phyloP scores from a whole-genome alignment of 2,888 invertebrate genomes.

The Ornithoptera priamus region DNA sequence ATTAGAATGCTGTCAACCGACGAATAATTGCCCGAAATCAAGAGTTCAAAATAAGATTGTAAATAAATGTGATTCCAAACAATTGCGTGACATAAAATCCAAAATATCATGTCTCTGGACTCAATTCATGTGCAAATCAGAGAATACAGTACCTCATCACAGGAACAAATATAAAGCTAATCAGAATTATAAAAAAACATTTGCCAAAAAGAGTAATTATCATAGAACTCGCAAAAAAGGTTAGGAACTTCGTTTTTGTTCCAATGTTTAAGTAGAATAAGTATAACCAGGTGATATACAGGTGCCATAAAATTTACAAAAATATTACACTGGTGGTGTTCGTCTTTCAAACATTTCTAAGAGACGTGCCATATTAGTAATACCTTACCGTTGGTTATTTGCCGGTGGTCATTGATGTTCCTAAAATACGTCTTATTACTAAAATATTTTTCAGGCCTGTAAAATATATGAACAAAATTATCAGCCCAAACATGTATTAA shows the following conservation, averaged over 20 bases:
- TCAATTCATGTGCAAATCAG: constrained; percentile 15
- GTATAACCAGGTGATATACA: no score
- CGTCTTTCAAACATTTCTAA: no score
- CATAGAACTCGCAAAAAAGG: background rate
- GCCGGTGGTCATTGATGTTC: no score
- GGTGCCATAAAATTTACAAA: background rate
- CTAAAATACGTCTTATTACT: no score
- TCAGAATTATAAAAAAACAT: background rate
- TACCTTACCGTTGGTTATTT: no score
- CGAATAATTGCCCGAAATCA: background rate
- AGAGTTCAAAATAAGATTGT: background rate
- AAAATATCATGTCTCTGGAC: constrained; percentile 28
- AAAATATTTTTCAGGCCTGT: no score
- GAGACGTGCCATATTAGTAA: no score
- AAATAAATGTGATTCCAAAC: constrained; percentile 15
- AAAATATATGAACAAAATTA: no score
- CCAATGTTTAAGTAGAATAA: no score
- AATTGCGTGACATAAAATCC: constrained; percentile 17
- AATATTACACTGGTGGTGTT: background rate
- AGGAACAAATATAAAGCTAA: background rate
- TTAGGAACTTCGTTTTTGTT: background rate
- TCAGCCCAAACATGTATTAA: no score
- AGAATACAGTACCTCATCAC: constrained; percentile 10
- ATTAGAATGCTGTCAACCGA: background rate
- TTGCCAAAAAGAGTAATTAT: background rate